Base-by-base conservation (phyloP, 2,113 vertebrate species). In the Urocynchramus pylzowi region DNA sequence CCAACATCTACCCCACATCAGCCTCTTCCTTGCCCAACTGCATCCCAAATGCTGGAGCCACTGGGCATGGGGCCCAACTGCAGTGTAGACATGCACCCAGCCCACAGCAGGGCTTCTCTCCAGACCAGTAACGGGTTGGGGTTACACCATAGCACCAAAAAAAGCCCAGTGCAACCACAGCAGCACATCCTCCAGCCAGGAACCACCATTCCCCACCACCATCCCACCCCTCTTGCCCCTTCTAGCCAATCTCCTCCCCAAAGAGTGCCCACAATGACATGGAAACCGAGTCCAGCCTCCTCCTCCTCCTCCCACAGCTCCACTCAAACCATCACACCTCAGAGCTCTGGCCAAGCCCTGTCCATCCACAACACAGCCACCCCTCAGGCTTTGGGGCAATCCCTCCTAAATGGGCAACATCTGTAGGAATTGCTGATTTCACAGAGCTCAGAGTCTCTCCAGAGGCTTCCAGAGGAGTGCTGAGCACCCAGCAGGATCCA, bases 61-160 rank as follows among this genome's bases (percentile, higher is more conserved):
- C 7, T 2, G 41, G 63, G 52, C 21, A 16, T 13, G 0, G 0
- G 44, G 67, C 41, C 70, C 70, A 37, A 44, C 59, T 0, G 0
- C 59, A 64, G n/a, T 0, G 2, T 0, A 18, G n/a, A 57, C 3
- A 4, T 2, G 22, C 7, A 35, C 64, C 54, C 59, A 81, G 1
- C 44, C 83, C 84, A 44, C 5, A 1, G 37, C 0, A 5, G 56
- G 60, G 63, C 39, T 95, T 71, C 56, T 60, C 67, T 84, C 22
- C 79, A 63, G 59, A n/a, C 35, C 75, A 83, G 63, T 18, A 53
- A 20, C 0, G 2, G 27, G 45, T 2, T 69, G 30, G 24, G 65
- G 74, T 79, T 53, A 37, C 9, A 11, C 33, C 16, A 0, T 0
- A 23, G 77, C 56, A 39, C 64, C 60, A 30, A 41, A 70, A 69